Evolutionary conservation across 1,140 invertebrate species (phyloP).

Genomic region (Zaprionus kolodkinae): DNA sequence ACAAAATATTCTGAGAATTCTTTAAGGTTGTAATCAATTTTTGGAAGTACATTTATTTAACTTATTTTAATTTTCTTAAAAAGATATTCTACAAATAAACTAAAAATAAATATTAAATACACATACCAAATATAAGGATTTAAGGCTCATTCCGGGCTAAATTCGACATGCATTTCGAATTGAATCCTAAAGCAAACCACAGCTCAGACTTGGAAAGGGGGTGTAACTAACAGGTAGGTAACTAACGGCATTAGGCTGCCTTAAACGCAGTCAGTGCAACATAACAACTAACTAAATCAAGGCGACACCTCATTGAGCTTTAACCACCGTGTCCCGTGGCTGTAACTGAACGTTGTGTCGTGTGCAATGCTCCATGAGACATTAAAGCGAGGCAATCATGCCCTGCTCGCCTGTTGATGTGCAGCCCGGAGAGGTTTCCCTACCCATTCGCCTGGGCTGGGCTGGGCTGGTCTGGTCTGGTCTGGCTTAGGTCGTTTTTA

Average conservation of each 20-base stretch:
- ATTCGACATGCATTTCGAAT: too few species aligned
- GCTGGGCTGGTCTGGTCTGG: slow-evolving; percentile 8
- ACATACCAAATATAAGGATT: too few species aligned
- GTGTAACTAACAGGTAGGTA: not conserved
- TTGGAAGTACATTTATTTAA: too few species aligned
- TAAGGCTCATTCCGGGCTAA: too few species aligned
- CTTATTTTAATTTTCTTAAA: too few species aligned
- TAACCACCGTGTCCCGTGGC: slow-evolving; percentile 68
- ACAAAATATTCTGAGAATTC: too few species aligned
- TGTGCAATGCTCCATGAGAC: slow-evolving; percentile 68
- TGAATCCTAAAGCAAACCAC: too few species aligned
- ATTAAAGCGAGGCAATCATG: slow-evolving; percentile 65
- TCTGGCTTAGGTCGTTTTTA: not conserved
- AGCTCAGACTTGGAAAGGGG: not conserved
- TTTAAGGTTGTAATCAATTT: too few species aligned
- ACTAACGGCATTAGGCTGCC: not conserved
- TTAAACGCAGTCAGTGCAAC: slow-evolving; percentile 38
- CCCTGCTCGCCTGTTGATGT: slow-evolving; percentile 21
- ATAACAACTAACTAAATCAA: slow-evolving; percentile 67
- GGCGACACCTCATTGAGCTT: slow-evolving; percentile 77
- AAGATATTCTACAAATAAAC: too few species aligned
- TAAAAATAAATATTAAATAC: too few species aligned
- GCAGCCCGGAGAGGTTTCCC: slow-evolving; percentile 8
- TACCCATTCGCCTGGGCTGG: not conserved
- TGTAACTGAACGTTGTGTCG: slow-evolving; percentile 12